Evolutionary conservation across 2,113 vertebrate genomes (phyloP).

Genomic region (Elaphurus davidianus): DNA sequence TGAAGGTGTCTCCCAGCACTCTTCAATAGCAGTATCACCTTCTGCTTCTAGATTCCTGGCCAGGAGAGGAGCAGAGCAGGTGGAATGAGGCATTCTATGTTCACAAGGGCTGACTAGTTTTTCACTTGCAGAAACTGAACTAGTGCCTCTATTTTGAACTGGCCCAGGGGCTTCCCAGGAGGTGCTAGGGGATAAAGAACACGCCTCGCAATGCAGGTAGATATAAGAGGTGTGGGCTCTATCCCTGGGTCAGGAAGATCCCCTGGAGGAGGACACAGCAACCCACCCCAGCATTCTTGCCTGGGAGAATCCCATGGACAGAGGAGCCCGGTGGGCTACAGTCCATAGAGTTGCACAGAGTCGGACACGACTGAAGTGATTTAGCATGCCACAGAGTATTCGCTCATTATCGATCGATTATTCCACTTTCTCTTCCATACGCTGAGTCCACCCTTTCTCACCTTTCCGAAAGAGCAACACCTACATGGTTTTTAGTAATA

Average conservation of each 20-base stretch:
- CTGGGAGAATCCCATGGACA: not conserved
- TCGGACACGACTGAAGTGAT: fast-evolving
- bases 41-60: not conserved
- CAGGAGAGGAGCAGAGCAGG: too few relatives aligned
- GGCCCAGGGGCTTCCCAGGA: not conserved
- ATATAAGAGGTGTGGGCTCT: not conserved
- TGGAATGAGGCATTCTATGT: not conserved
- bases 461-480: not conserved
- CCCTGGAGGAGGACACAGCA: not conserved
- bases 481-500: not conserved
- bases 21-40: too few relatives aligned
- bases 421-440: not conserved
- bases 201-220: fast-evolving
- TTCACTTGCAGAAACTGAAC: not conserved
- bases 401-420: not conserved
- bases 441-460: not conserved
- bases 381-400: not conserved
- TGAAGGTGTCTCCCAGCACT: fast-evolving
- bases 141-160: not conserved
- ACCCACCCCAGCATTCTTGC: not conserved
- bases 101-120: fast-evolving
- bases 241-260: not conserved
- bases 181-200: not conserved
- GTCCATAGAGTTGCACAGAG: not conserved
- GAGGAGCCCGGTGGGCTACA: not conserved